phyloP scores from a whole-genome alignment of 64 coral and sea anemone species.

The Orbicella faveolata region DNA sequence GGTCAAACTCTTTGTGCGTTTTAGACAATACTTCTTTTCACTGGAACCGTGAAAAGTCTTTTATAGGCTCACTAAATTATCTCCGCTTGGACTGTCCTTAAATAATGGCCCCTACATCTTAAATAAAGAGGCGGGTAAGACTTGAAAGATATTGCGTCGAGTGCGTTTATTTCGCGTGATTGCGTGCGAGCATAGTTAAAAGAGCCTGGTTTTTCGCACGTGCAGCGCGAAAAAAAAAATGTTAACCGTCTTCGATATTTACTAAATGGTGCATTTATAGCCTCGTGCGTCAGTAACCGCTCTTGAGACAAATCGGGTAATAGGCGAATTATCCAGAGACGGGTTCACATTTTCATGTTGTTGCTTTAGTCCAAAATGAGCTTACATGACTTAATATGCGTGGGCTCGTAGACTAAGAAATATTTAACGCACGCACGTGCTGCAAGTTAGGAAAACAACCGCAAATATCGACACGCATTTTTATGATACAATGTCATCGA shows the following conservation, averaged over 20 bases:
- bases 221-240: not conserved
- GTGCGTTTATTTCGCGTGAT: not conserved
- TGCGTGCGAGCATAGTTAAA: not conserved
- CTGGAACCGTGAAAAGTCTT: not conserved
- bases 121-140: not conserved
- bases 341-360: not conserved
- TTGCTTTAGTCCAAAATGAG: not conserved
- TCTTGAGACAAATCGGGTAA: not conserved
- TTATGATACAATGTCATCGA: not conserved
- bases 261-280: not conserved
- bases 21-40: constrained; percentile 31
- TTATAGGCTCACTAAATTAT: not conserved
- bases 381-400: not conserved
- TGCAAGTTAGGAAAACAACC: not conserved
- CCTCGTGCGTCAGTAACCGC: not conserved
- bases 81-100: not conserved
- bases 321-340: not conserved
- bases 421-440: not conserved
- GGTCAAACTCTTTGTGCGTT: constrained; percentile 34
- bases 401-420: not conserved
- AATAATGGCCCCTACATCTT: not conserved
- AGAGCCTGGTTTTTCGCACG: not conserved
- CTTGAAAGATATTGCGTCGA: not conserved
- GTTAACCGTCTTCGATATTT: not conserved
- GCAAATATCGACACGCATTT: not conserved